Percentiles rank a stretch among this genome's conserved stretches.
phyloP scores from a whole-genome alignment of 2,113 vertebrate species.

The Xiphophorus couchianus region DNA sequence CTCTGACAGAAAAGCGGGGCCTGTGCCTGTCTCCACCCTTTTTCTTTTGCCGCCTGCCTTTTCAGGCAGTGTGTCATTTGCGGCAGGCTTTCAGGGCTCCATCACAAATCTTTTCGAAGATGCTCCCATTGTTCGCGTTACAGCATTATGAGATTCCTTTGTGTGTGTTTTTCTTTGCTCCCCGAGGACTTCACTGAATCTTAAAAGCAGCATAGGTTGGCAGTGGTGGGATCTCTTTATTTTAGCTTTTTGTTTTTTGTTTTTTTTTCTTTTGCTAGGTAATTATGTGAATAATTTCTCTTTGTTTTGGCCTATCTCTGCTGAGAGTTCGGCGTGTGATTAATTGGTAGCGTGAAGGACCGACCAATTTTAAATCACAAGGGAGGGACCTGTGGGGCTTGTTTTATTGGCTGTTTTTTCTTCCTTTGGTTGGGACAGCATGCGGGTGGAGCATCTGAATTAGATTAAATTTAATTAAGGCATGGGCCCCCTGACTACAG shows the following conservation, averaged over 20 bases:
- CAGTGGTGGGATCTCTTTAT: conserved; percentile 53
- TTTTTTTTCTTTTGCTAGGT: conserved; percentile 43
- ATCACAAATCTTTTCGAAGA: conserved; percentile 46
- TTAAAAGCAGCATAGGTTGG: conserved; percentile 46
- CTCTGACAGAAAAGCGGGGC: conserved; percentile 30
- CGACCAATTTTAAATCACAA: conserved; percentile 67
- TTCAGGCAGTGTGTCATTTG: conserved; percentile 62
- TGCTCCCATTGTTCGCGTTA: conserved; percentile 56
- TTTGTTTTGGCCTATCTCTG: conserved; percentile 63
- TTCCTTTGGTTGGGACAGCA: conserved; percentile 38
- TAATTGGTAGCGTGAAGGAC: conserved; percentile 67
- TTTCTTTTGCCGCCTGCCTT: conserved; percentile 33
- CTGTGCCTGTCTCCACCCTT: conserved; percentile 29
- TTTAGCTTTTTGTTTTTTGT: conserved; percentile 12
- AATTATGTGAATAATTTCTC: conserved; percentile 73
- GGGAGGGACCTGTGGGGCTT: conserved; percentile 56
- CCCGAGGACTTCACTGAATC: conserved; percentile 54
- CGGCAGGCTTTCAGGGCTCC: conserved; percentile 61
- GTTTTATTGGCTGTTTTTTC: conserved; percentile 66
- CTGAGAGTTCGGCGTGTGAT: conserved; percentile 56
- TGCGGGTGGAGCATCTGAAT: conserved; percentile 68
- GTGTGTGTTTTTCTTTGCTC: conserved; percentile 48
- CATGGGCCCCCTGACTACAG: conserved; percentile 55
- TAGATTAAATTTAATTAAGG: conserved; percentile 77
- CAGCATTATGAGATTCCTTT: conserved; percentile 65